These are phyloP conservation scores for Isotomurus palustris DNA, from an alignment of 2,888 invertebrate species.

Conservation along the genomic window DNA sequence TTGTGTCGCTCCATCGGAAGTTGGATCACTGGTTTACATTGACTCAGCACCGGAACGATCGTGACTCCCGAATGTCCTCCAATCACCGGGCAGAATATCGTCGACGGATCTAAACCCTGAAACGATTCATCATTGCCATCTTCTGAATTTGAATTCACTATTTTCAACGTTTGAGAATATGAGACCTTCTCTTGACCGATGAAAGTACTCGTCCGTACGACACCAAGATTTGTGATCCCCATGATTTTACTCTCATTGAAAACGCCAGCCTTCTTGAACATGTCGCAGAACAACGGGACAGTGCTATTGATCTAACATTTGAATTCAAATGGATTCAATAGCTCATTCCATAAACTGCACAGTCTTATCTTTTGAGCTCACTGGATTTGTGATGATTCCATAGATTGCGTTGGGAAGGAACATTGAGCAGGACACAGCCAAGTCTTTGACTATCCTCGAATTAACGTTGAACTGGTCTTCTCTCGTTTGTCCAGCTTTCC, in stretches of 20 bases:
- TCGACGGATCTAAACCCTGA: conserved; percentile 55
- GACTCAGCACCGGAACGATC: conserved; percentile 94
- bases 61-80: conserved; percentile 91
- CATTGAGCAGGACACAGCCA: not conserved
- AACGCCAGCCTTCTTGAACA: conserved; percentile 6
- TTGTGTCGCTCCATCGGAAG: conserved; percentile 73
- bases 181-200: conserved; percentile 4
- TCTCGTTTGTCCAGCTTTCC: conserved; percentile 3
- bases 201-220: not conserved
- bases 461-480: conserved; percentile 9
- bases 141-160: not conserved
- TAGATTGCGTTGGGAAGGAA: conserved; percentile 2
- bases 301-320: conserved; percentile 5
- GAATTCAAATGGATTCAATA: not conserved
- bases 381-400: conserved; percentile 8
- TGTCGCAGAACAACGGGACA: conserved; percentile 3
- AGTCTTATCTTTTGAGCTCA: not conserved
- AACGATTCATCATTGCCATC: not conserved
- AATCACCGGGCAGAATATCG: conserved; percentile 67
- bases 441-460: conserved; percentile 3
- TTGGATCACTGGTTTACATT: conserved; percentile 74
- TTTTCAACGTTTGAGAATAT: not conserved
- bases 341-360: not conserved
- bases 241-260: conserved; percentile 4
- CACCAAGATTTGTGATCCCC: conserved; percentile 3